phyloP scores from a whole-genome alignment of 2,113 vertebrate genomes.

The Mesembrinibis cayennensis region DNA sequence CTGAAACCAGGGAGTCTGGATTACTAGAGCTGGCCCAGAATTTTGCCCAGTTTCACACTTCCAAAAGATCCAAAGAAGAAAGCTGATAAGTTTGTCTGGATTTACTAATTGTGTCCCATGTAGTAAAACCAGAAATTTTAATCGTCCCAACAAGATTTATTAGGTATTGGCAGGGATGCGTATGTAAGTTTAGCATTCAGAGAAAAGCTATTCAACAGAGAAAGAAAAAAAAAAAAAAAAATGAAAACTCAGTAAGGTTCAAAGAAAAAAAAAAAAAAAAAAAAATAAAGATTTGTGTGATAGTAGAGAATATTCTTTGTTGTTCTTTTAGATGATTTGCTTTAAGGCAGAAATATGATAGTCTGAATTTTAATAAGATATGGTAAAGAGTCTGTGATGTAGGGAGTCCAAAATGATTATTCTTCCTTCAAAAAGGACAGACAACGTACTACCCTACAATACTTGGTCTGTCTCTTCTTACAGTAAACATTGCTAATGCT shows the following conservation, averaged over 20 bases:
- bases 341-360: slow-evolving; percentile 31
- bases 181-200: neutral
- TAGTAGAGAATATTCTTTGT: neutral
- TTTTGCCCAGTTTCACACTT: neutral
- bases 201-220: neutral
- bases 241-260: neutral
- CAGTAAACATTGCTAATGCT: slow-evolving; percentile 57
- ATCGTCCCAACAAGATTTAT: neutral
- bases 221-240: neutral
- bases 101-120: neutral
- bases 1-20: neutral
- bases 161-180: neutral
- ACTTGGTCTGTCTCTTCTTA: slow-evolving; percentile 51
- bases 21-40: neutral
- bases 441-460: neutral
- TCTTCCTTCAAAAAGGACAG: slow-evolving; percentile 13
- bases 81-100: neutral
- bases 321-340: neutral
- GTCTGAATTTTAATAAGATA: neutral
- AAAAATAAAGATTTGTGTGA: neutral
- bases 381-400: neutral
- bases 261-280: neutral
- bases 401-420: slow-evolving; percentile 4
- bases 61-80: neutral
- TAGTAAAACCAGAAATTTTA: neutral